phyloP scores from a whole-genome alignment of 1,140 invertebrate species.

The Cecropterus lyciades region DNA sequence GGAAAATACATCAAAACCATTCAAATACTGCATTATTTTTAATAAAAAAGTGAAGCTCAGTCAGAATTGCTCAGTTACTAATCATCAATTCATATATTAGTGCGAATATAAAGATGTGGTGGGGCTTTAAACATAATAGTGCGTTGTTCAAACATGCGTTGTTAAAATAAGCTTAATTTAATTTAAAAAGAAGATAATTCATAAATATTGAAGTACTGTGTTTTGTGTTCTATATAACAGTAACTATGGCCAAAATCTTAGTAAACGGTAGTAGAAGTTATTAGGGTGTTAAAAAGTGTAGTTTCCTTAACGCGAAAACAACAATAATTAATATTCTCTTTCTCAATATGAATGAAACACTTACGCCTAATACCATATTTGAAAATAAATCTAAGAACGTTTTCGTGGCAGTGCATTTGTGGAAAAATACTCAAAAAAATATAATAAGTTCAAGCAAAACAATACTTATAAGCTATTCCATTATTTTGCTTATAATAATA shows the following conservation, averaged over 20 bases:
- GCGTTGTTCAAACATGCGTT: constrained; percentile 24
- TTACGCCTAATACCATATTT: too few relatives aligned
- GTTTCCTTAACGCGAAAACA: too few relatives aligned
- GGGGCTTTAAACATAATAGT: constrained; percentile 16
- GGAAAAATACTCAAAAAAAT: too few relatives aligned
- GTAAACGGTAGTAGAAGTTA: too few relatives aligned
- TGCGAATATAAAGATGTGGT: constrained; percentile 13
- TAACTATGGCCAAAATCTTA: neutral
- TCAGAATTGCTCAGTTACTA: constrained; percentile 15
- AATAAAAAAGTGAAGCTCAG: constrained; percentile 10
- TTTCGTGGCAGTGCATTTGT: too few relatives aligned
- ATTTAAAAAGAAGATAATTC: constrained; percentile 11
- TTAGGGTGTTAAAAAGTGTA: too few relatives aligned
- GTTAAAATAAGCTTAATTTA: constrained; percentile 8
- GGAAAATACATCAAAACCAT: constrained; percentile 44
- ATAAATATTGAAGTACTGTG: neutral
- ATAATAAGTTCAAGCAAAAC: too few relatives aligned
- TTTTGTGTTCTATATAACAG: neutral
- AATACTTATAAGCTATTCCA: too few relatives aligned
- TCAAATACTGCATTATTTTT: constrained; percentile 13
- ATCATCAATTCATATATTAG: neutral
- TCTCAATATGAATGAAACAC: neutral
- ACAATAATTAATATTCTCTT: neutral
- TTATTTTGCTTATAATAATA: too few relatives aligned
- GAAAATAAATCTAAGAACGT: too few relatives aligned